Base-by-base conservation (phyloP, 2,797 vertebrate species). In the Enteromius trimaculatus region DNA sequence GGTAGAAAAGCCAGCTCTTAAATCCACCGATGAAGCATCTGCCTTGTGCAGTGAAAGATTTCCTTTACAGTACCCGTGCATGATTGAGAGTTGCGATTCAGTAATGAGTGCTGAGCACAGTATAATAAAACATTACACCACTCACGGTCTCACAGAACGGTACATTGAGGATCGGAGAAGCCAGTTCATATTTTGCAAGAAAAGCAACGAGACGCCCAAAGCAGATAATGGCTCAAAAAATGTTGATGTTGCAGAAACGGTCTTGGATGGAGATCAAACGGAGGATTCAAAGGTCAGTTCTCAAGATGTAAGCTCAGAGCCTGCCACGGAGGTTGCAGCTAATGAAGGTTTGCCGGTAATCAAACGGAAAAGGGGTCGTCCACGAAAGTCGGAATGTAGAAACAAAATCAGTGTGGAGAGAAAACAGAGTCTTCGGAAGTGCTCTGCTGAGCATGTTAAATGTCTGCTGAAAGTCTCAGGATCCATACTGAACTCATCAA, bases 101-200 rank as follows among this genome's bases (percentile, higher is more conserved):
- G 95, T 99, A 49, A 96, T 98, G 86, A 95, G 95, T 85, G 96
- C 96, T 19, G 98, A 99, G 89, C 96, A 95, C 89, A 97, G 95
- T 90, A 96, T 99, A 86, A 96, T 98, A 86, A 96, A 96, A 87
- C 98, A 99, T 95, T 99, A 99, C 83, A 96, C 96, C 89, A 97
- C 96, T 89, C 98, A 99, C 85, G 98, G 98, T 85, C 94, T 99
- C 88, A 95, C 96, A 66, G 98, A 98, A 90, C 93, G 96, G 76
- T 97, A 96, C 92, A 97, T 97, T 68, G 95, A 96, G 89, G 97
- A 98, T 84, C 97, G 97, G 86, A 96, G 96, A 86, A 96, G 95
- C 91, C 95, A 97, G 88, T 97, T 99, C 84, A 96, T 99, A 91
- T 96, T 97, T 66, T 99, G 96, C 89, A 98, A 96, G 93, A 96